A percentile compares a stretch with the other conserved stretches of the same genome.
Evolutionary conservation across 2,888 invertebrate species (phyloP).

Genomic region (Ormyrus labotus): DNA sequence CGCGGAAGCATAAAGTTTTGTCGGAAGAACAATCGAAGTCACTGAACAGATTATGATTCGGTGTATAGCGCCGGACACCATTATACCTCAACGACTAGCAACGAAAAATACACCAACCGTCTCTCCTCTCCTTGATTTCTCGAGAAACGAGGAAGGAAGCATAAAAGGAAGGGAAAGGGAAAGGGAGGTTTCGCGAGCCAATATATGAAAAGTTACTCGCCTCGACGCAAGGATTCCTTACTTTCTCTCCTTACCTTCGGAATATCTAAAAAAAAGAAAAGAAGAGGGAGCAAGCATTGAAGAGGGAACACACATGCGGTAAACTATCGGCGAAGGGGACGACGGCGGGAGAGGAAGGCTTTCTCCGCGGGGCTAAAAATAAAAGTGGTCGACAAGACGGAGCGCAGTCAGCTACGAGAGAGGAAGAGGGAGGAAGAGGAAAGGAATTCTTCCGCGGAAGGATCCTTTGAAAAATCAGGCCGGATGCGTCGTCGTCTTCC

Average conservation of each 20-base stretch:
- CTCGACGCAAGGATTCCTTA: constrained; percentile 16
- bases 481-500: constrained; percentile 59
- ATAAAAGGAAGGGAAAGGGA: constrained; percentile 43
- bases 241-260: neutral
- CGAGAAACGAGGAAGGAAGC: constrained; percentile 47
- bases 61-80: no score
- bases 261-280: no score
- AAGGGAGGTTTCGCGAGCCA: constrained; percentile 26
- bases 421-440: neutral
- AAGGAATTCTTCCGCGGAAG: constrained; percentile 52
- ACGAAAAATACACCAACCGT: constrained; percentile 44
- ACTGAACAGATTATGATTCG: no score
- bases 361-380: constrained; percentile 6
- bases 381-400: constrained; percentile 29
- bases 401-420: neutral
- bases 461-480: constrained; percentile 67
- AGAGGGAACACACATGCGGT: neutral
- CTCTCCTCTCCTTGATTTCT: constrained; percentile 40
- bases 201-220: constrained; percentile 26
- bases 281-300: neutral
- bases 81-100: constrained; percentile 12
- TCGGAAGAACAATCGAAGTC: no score
- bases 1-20: no score
- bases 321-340: neutral
- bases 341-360: neutral